Evolutionary conservation across 2,797 vertebrate species (phyloP), one percentile per base, ranked within the genome.

Genomic region (Rhadinocentrus ornatus): DNA sequence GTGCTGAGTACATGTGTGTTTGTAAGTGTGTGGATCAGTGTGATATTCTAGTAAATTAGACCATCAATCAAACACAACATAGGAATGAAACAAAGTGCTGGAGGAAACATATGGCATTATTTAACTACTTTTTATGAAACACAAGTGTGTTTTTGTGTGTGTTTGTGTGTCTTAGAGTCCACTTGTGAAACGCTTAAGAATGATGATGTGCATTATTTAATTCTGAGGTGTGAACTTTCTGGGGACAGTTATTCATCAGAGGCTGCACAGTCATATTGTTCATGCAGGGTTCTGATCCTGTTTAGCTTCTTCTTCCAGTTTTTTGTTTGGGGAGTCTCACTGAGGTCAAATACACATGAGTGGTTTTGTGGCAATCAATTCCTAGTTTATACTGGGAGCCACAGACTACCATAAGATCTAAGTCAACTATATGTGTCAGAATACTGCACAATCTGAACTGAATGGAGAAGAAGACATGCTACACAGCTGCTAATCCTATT

Each of bases 31-130:
- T 83, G 72, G 63, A 69, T 86, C 66, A 39, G 72, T 78, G 85
- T 88, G 90, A 94, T 93, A 90, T 90, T 92, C 86, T 73, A 82
- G 86, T 91, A 94, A 95, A 94, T 94, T 92, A 93, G 88, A 88
- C 91, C 93, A 95, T 95, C 94, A 93, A 89, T 92, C 91, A 91
- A 87, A 89, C 62, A 68, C 81, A 84, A 88, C 82, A 89, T 85
- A 66, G 73, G 83, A 88, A 75, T 79, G 90, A 90, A 92, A 90
- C 85, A 89, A 89, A 88, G 87, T 75, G 52, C 80, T 84, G 81
- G 73, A 82, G 75, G 85, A 85, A 44, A 92, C 94, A 94, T 93
- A 52, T 95, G 94, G 93, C 86, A 91, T 89, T 93, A 90, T 94
- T 95, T 94, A 95, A 90, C 84, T 76, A 74, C 81, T 84, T 84